Percentiles rank a stretch among this genome's conserved stretches.
Conservation (phyloP, 1,140 invertebrate species). For the Aradophagus sp. region DNA sequence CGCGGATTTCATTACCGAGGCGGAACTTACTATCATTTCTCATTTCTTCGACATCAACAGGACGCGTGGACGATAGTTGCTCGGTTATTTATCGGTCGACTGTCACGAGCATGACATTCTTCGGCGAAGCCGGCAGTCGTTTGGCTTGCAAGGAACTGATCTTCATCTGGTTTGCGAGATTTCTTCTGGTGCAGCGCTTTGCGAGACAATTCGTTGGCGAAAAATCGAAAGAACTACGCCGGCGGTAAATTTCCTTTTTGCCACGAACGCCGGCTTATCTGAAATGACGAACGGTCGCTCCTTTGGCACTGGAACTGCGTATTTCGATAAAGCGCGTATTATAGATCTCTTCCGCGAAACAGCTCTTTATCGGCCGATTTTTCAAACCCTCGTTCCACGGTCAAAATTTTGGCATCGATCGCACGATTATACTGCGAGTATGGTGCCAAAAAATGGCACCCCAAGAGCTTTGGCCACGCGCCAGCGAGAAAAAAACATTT, state of each 20-base stretch:
- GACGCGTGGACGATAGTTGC: neutral
- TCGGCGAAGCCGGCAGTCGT: slow-evolving; percentile 57
- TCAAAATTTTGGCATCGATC: slow-evolving; percentile 26
- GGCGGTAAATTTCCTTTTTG: slow-evolving; percentile 50
- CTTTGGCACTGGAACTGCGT: slow-evolving; percentile 25
- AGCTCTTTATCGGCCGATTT: slow-evolving; percentile 32
- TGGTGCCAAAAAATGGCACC: slow-evolving; percentile 12
- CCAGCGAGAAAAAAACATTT: neutral
- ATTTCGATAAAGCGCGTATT: slow-evolving; percentile 51
- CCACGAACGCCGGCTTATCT: slow-evolving; percentile 45
- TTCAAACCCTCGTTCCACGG: slow-evolving; percentile 11
- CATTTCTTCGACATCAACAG: slow-evolving; percentile 31
- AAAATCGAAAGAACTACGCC: slow-evolving; percentile 54
- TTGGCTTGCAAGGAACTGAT: slow-evolving; percentile 61
- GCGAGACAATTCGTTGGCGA: slow-evolving; percentile 34
- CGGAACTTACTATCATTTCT: slow-evolving; percentile 32
- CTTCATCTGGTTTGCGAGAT: slow-evolving; percentile 63
- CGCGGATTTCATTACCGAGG: slow-evolving; percentile 42
- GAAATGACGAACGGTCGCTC: slow-evolving; percentile 40
- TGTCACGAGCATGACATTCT: slow-evolving; percentile 34
- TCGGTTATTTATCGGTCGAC: neutral
- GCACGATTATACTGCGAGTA: slow-evolving; percentile 5
- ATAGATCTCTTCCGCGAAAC: slow-evolving; percentile 36
- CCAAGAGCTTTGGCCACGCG: neutral
- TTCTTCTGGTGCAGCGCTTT: slow-evolving; percentile 43